These are phyloP conservation scores for Thunnus thynnus DNA, from an alignment of 2,113 vertebrate species.

Conservation along the genomic window DNA sequence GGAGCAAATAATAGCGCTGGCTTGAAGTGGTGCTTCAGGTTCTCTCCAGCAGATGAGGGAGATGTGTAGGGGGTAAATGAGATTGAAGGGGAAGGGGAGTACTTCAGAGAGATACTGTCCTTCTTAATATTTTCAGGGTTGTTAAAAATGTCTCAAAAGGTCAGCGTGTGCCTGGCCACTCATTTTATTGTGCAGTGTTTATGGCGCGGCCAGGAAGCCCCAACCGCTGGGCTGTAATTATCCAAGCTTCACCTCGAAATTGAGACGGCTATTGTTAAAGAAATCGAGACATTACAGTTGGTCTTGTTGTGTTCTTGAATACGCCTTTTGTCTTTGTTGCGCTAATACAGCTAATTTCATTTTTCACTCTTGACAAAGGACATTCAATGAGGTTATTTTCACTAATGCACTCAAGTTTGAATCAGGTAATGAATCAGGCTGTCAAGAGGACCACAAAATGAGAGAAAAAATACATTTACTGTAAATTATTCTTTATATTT, in stretches of 20 bases:
- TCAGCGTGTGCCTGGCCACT: constrained; percentile 59
- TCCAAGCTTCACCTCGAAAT: constrained; percentile 37
- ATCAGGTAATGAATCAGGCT: constrained; percentile 29
- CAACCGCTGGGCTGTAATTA: constrained; percentile 41
- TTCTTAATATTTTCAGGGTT: constrained; percentile 71
- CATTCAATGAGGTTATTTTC: constrained; percentile 57
- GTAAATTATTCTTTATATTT: constrained; percentile 50
- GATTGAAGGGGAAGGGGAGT: constrained; percentile 56
- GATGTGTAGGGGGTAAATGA: constrained; percentile 63
- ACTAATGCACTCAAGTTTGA: constrained; percentile 38
- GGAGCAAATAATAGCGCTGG: constrained; percentile 73
- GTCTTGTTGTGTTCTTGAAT: constrained; percentile 44
- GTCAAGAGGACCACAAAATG: not conserved
- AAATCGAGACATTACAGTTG: constrained; percentile 50
- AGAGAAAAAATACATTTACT: constrained; percentile 8
- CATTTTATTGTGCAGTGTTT: constrained; percentile 39
- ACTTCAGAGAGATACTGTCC: constrained; percentile 56
- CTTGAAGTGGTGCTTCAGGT: constrained; percentile 78
- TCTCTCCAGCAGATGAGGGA: constrained; percentile 72
- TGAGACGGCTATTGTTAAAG: constrained; percentile 37
- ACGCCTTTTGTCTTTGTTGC: constrained; percentile 40
- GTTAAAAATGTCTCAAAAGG: constrained; percentile 72
- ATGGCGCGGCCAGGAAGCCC: constrained; percentile 11
- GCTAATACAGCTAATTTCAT: constrained; percentile 58
- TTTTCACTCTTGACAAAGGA: constrained; percentile 43